Conservation (phyloP, 2,888 invertebrate species). For the Callimorpha dominula region DNA sequence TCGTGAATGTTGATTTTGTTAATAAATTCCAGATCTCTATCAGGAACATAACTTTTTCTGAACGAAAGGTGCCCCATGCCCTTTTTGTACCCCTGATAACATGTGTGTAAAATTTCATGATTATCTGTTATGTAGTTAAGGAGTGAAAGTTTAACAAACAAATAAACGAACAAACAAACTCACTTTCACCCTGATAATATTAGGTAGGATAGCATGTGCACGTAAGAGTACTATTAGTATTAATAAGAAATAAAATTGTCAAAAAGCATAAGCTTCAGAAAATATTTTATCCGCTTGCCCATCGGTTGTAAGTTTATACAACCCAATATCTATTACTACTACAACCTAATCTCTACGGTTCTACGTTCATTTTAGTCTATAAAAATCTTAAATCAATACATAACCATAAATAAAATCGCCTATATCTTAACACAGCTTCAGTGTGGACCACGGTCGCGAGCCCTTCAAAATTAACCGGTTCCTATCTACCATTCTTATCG, state of each 20-base stretch:
- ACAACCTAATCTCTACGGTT: conserved; percentile 35
- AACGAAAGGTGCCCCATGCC: too few relatives aligned
- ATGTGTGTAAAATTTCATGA: too few relatives aligned
- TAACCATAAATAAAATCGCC: conserved; percentile 74
- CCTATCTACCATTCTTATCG: conserved; percentile 60
- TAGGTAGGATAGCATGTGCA: neutral
- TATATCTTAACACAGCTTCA: conserved; percentile 67
- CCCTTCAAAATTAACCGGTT: conserved; percentile 87
- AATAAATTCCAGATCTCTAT: too few relatives aligned
- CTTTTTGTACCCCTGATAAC: too few relatives aligned
- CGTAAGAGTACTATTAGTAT: neutral
- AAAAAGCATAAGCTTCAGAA: neutral
- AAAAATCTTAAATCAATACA: conserved; percentile 76
- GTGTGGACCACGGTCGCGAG: conserved; percentile 75
- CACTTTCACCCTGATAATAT: too few relatives aligned
- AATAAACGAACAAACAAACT: too few relatives aligned
- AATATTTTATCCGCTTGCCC: conserved; percentile 8
- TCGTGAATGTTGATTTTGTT: too few relatives aligned
- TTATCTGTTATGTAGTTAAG: too few relatives aligned
- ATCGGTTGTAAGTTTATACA: conserved; percentile 18
- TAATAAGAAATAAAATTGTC: neutral
- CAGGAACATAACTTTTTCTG: too few relatives aligned
- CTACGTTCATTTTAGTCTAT: conserved; percentile 40
- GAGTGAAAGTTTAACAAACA: too few relatives aligned
- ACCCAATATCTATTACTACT: conserved; percentile 25